phyloP scores from a whole-genome alignment of 2,888 invertebrate species.

The Rutpela maculata region DNA sequence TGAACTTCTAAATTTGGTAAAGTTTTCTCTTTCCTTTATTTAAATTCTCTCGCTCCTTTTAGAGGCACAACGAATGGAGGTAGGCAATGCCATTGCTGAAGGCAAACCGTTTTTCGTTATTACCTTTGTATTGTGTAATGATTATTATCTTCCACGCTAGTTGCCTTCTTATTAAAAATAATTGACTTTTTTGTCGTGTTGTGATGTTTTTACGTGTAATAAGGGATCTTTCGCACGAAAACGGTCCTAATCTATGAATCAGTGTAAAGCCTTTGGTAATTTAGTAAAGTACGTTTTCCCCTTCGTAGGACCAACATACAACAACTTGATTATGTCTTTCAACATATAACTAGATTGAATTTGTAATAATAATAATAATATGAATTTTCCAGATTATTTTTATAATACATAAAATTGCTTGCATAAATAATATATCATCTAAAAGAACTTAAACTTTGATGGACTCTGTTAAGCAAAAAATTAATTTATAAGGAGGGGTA shows the following conservation, averaged over 20 bases:
- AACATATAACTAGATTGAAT: not conserved
- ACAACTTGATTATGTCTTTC: not conserved
- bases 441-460: no score
- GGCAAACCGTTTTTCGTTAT: conserved; percentile 19
- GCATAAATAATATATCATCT: no score
- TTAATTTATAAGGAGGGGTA: no score
- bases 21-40: conserved; percentile 40
- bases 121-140: conserved; percentile 14
- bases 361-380: not conserved
- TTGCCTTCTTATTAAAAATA: conserved; percentile 24
- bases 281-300: not conserved
- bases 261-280: not conserved
- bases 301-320: not conserved
- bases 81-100: conserved; percentile 4
- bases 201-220: conserved; percentile 4
- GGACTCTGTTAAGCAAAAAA: no score
- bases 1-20: conserved; percentile 44
- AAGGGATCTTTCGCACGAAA: not conserved
- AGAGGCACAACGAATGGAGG: conserved; percentile 5
- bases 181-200: conserved; percentile 13
- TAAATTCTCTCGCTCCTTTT: conserved; percentile 41
- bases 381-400: no score
- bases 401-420: no score
- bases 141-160: conserved; percentile 20
- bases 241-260: not conserved